Base-by-base conservation (phyloP, 92 coral and sea anemone species). In the Epizoanthus ramosus region DNA sequence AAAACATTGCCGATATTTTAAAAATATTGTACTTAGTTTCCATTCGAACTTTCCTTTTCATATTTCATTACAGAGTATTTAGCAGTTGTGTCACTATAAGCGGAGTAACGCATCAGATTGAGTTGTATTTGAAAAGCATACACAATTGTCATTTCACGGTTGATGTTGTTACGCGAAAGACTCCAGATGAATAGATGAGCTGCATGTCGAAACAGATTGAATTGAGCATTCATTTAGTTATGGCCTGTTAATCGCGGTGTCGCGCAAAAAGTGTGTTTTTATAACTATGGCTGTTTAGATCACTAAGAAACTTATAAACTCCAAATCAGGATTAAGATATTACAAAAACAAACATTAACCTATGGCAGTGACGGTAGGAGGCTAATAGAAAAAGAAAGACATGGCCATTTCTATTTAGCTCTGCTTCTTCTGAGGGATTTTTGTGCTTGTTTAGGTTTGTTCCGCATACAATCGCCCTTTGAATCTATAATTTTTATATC, bases 291-390 rank as follows among this genome's bases (percentile, higher is more conserved):
- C 43, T 6, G 6, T 37, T 37, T 37, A 60, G 57, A 76, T 60
- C 23, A 76, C 69, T 58, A 33, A 24, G 37, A 35, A 60, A 35
- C 9, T 18, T 60, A 56, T 47, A 12, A 47, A 47, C 54, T 47
- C 54, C 15, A 59, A 58, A 60, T 23, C 57, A 76, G 43, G 47
- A 19, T 37, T 60, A 35, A 39, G 39, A 39, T 39, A 76, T 76
- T 76, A 76, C 16, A 39, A 39, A 76, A 76, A 76, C 81, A 76
- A 76, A 76, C 81, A 76, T 19, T 53, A 58, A 60, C 43, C 56
- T 9, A 43, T 76, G 23, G 17, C 57, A n/a, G 22, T 10, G 59
- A 1, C 81, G 43, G 57, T 56, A 41, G 81, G 81, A 60, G 81
- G 81, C 81, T 39, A n/a, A 19, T 63, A 35, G 37, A 58, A 76